Conservation (phyloP, 2,888 invertebrate genomes). For the Ectemnius lituratus region DNA sequence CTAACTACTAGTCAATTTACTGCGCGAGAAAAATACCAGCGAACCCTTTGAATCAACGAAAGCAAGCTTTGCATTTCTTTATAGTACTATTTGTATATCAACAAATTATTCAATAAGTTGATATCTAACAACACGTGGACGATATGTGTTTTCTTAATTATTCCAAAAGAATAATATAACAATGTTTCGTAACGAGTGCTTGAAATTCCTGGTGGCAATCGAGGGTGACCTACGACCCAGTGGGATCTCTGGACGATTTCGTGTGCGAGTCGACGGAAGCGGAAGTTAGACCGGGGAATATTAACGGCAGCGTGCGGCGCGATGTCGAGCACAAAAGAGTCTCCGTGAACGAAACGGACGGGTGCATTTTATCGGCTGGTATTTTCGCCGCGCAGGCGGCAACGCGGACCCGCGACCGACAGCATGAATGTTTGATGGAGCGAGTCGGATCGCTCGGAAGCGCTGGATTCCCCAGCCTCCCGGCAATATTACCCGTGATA, state of each 20-base stretch:
- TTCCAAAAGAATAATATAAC: background rate
- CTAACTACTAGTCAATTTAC: background rate
- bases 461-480: constrained; percentile 33
- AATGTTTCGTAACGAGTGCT: background rate
- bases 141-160: background rate
- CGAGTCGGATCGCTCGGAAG: constrained; percentile 56
- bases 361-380: constrained; percentile 56
- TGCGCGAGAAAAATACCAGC: background rate
- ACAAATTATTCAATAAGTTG: background rate
- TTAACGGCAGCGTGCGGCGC: constrained; percentile 40
- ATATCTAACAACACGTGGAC: background rate
- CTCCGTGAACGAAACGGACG: background rate
- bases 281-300: constrained; percentile 46
- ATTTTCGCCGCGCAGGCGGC: constrained; percentile 51
- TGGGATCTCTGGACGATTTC: constrained; percentile 21
- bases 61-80: background rate
- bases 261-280: constrained; percentile 18
- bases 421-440: constrained; percentile 64
- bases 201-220: background rate
- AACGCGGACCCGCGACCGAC: constrained; percentile 53
- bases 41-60: background rate
- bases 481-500: constrained; percentile 62
- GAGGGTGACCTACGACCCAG: background rate
- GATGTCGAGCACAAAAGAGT: constrained; percentile 44
- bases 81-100: background rate